A percentile compares a stretch with the other conserved stretches of the same genome.
Conservation (phyloP, 2,113 vertebrate species). For the Himantopus leucocephalus region DNA sequence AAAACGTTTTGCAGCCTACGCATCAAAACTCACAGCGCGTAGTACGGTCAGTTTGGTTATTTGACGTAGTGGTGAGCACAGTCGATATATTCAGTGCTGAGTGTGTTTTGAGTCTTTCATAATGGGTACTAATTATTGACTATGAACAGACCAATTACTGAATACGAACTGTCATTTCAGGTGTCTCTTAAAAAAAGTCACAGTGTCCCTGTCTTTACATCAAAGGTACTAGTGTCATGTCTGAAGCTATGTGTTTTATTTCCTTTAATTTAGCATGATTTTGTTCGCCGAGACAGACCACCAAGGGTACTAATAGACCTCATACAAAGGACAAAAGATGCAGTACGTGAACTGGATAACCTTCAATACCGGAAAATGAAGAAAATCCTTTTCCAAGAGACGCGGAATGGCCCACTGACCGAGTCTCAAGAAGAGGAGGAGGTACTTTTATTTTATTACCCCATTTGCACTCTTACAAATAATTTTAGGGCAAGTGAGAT, state of each 20-base stretch:
- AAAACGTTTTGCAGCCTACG: accelerated
- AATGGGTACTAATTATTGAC: background rate
- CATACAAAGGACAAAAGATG: slow-evolving; percentile 97
- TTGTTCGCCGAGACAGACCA: slow-evolving; percentile 89
- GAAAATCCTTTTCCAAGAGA: slow-evolving; percentile 98
- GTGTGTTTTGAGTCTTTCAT: background rate
- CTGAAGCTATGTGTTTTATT: background rate
- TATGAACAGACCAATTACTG: background rate
- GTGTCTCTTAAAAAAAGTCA: background rate
- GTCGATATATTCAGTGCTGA: background rate
- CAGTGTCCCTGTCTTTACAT: background rate
- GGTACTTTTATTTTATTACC: slow-evolving; percentile 58
- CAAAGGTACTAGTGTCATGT: background rate
- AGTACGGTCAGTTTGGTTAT: background rate
- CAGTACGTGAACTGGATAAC: slow-evolving; percentile 95
- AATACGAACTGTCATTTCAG: background rate
- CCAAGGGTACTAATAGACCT: slow-evolving; percentile 89
- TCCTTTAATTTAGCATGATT: slow-evolving; percentile 83
- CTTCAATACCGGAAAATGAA: slow-evolving; percentile 99
- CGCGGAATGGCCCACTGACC: slow-evolving; percentile 88
- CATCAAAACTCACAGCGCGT: accelerated
- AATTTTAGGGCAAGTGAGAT: background rate
- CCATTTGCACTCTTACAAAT: background rate
- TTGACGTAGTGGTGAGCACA: background rate
- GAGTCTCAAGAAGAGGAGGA: slow-evolving; percentile 96